Evolutionary conservation across 1,140 invertebrate genomes (phyloP), one percentile per base, ranked within the genome.

Genomic region (Ceratosolen solmsi): DNA sequence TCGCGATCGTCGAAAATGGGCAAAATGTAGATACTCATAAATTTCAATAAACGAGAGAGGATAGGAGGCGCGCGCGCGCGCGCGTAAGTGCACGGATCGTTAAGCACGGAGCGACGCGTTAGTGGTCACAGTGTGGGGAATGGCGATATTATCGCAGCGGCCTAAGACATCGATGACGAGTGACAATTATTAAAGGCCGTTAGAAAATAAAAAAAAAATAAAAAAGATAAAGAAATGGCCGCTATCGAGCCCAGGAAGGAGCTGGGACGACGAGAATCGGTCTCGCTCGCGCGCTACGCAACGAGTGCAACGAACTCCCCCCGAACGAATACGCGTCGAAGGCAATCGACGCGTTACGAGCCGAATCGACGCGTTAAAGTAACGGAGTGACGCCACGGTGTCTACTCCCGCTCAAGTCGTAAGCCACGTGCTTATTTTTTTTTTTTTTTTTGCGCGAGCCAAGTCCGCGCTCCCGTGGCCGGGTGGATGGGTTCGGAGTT

Each of bases 341-440:
- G 84, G 85, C 87, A 88, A 89, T 87, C 86, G 84, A 89, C 87
- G 89, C 84, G n/a, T 89, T 90, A 90, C 89, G 88, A 89, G 89
- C 88, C 89, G 88, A 89, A 90, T 89, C 89, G 89, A 90, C 89
- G 88, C 86, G 86, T 88, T 86, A 89, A 87, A 88, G 87, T 89
- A 90, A 89, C 89, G 89, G 89, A 86, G 80, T 85, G 76, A 75
- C 79, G 76, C 63, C 33, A 9, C 60, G 25, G 63, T 25, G 63
- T 20, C 76, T 15, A 30, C 13, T 25, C 9, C 41, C n/a, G 41
- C 51, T 54, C 51, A 54, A 54, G 9, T 54, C 51, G 2, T 54
- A 15, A 54, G 20, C 3, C 15, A 17, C 25, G 22, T 0, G 2
- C 7, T 8, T 22, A 1, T 2, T 27, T 33, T 60, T 36, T 51